Evolutionary conservation across 2,888 invertebrate genomes (phyloP).

Genomic region (Crematogaster levior): DNA sequence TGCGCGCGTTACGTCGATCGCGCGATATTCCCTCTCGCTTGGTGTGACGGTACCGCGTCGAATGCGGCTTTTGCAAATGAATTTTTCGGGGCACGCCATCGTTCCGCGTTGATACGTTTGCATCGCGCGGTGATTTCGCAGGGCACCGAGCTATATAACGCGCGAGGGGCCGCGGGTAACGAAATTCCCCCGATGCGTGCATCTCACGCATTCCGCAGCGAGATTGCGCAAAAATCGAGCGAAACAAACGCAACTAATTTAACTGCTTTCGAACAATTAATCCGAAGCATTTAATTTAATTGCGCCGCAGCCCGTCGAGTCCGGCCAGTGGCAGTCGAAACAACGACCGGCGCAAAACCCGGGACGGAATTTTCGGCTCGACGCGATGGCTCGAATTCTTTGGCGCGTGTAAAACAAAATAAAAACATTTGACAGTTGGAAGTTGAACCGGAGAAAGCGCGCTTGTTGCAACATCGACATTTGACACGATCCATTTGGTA

Average conservation of each 20-base stretch:
- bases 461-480: slow-evolving; percentile 11
- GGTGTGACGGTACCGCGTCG: slow-evolving; percentile 31
- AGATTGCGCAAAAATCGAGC: slow-evolving; percentile 82
- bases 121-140: slow-evolving; percentile 61
- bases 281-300: slow-evolving; percentile 84
- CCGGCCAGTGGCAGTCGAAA: slow-evolving; percentile 69
- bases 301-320: slow-evolving; percentile 75
- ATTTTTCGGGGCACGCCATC: slow-evolving; percentile 69
- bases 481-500: not conserved
- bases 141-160: slow-evolving; percentile 67
- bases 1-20: slow-evolving; percentile 8
- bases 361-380: slow-evolving; percentile 73
- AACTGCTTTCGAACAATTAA: slow-evolving; percentile 84
- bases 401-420: slow-evolving; percentile 66
- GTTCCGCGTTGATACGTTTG: slow-evolving; percentile 60
- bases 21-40: slow-evolving; percentile 15
- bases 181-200: slow-evolving; percentile 69
- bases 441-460: slow-evolving; percentile 44
- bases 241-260: slow-evolving; percentile 83
- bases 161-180: slow-evolving; percentile 67
- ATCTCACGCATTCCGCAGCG: slow-evolving; percentile 76
- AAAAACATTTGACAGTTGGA: slow-evolving; percentile 46
- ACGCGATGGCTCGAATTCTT: slow-evolving; percentile 72
- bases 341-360: slow-evolving; percentile 72
- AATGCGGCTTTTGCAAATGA: slow-evolving; percentile 60